These are phyloP conservation scores for Fragum sueziense DNA, from an alignment of 2,888 invertebrate species.

Conservation along the genomic window DNA sequence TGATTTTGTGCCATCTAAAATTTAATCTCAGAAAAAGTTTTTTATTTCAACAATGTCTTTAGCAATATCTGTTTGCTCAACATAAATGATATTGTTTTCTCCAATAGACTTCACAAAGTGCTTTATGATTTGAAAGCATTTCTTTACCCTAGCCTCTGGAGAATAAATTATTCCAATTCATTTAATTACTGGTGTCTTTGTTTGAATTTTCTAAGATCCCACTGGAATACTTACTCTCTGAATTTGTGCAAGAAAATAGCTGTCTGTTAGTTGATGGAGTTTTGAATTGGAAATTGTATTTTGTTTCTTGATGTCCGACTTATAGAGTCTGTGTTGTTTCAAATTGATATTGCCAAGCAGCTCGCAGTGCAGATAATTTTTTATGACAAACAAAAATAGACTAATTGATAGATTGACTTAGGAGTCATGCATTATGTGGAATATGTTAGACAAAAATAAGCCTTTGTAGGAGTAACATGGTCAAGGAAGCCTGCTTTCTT, in stretches of 20 bases:
- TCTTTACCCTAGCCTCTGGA: not conserved
- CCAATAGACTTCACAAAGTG: constrained; percentile 11
- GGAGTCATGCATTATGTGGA: too few relatives aligned
- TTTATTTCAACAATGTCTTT: constrained; percentile 17
- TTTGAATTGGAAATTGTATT: not conserved
- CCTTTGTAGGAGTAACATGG: too few relatives aligned
- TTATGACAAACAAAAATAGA: too few relatives aligned
- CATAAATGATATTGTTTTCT: constrained; percentile 26
- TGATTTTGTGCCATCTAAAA: constrained; percentile 31
- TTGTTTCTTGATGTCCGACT: not conserved
- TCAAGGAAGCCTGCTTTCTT: too few relatives aligned
- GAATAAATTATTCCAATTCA: constrained; percentile 21
- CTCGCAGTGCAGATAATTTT: too few relatives aligned
- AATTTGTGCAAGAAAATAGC: constrained; percentile 7
- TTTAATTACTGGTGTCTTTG: constrained; percentile 19
- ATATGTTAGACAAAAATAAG: too few relatives aligned
- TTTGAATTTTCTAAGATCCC: constrained; percentile 13
- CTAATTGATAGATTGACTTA: too few relatives aligned
- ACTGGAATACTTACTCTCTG: constrained; percentile 5
- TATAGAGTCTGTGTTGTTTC: too few relatives aligned
- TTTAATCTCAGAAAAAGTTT: constrained; percentile 12
- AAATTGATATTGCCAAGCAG: too few relatives aligned
- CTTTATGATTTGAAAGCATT: constrained; percentile 29
- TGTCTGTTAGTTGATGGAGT: not conserved
- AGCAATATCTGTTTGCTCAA: constrained; percentile 17